Evolutionary conservation across 2,888 invertebrate species (phyloP).

Genomic region (Netelia virgata): DNA sequence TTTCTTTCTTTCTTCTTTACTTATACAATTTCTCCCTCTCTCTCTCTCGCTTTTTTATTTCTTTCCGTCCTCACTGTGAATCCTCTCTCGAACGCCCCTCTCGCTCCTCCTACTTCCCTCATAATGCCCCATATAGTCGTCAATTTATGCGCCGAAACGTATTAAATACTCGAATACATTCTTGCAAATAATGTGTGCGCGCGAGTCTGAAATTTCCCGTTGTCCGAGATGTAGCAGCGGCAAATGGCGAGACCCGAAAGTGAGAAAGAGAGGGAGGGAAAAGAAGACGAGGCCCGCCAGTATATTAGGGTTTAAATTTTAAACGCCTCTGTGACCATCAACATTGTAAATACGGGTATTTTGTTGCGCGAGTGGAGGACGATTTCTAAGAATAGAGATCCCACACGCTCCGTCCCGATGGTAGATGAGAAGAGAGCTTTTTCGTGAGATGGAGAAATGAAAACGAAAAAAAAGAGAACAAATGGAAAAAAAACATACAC

Average conservation of each 20-base stretch:
- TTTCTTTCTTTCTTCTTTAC: constrained; percentile 2
- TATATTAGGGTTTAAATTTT: constrained; percentile 82
- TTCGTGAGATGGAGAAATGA: constrained; percentile 47
- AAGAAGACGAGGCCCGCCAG: constrained; percentile 67
- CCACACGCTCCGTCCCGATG: constrained; percentile 58
- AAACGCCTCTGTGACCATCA: constrained; percentile 78
- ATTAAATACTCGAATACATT: constrained; percentile 80
- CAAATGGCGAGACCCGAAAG: constrained; percentile 57
- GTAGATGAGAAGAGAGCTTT: constrained; percentile 57
- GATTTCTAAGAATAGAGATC: constrained; percentile 81
- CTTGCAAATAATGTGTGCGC: constrained; percentile 66
- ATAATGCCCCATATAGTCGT: constrained; percentile 83
- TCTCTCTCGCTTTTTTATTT: constrained; percentile 14
- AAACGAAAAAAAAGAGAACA: constrained; percentile 22
- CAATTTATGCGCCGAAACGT: constrained; percentile 84
- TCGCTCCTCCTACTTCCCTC: constrained; percentile 74
- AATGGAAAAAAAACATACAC: constrained; percentile 27
- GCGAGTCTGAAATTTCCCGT: constrained; percentile 61
- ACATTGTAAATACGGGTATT: constrained; percentile 82
- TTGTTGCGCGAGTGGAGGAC: constrained; percentile 70
- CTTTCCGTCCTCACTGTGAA: constrained; percentile 39
- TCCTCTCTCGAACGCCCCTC: constrained; percentile 54
- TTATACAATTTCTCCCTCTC: constrained; percentile 33
- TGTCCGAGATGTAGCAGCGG: constrained; percentile 46
- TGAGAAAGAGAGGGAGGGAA: constrained; percentile 56